A percentile compares a stretch with the other conserved stretches of the same genome.
Conservation (phyloP, 2,113 vertebrate species). For the Tupaia tana region DNA sequence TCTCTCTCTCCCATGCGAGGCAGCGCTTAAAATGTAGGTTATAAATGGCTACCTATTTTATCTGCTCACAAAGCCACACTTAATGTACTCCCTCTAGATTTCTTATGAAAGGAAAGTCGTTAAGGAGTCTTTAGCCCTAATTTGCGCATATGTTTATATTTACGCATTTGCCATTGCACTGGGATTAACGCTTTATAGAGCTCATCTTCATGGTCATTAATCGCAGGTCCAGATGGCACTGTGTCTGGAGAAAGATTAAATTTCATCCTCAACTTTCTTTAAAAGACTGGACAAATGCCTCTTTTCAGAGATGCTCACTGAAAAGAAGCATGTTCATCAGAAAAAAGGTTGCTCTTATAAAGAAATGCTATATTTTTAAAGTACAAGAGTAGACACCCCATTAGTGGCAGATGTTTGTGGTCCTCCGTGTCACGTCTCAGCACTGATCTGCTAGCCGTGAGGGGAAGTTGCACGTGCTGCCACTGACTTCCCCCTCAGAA, state of each 20-base stretch:
- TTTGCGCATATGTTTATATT: conserved; percentile 29
- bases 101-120: neutral
- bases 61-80: neutral
- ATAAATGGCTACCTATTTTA: neutral
- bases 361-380: neutral
- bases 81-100: neutral
- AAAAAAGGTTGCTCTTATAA: neutral
- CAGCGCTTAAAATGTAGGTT: neutral
- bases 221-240: conserved; percentile 40
- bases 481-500: accelerated
- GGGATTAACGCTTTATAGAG: conserved; percentile 33
- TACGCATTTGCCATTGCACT: neutral
- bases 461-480: neutral
- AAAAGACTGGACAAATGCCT: neutral
- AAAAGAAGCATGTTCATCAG: neutral
- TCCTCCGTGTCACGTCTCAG: neutral
- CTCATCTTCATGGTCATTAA: conserved; percentile 45
- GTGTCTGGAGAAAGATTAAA: conserved; percentile 37
- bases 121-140: conserved; percentile 13
- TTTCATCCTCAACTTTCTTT: conserved; percentile 39
- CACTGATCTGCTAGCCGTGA: neutral
- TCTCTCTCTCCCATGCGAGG: neutral
- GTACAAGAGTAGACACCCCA: neutral
- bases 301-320: neutral
- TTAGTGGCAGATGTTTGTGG: neutral